These are phyloP conservation scores for Hypselothyrea guttata DNA, from an alignment of 2,888 invertebrate genomes.

Conservation along the genomic window DNA sequence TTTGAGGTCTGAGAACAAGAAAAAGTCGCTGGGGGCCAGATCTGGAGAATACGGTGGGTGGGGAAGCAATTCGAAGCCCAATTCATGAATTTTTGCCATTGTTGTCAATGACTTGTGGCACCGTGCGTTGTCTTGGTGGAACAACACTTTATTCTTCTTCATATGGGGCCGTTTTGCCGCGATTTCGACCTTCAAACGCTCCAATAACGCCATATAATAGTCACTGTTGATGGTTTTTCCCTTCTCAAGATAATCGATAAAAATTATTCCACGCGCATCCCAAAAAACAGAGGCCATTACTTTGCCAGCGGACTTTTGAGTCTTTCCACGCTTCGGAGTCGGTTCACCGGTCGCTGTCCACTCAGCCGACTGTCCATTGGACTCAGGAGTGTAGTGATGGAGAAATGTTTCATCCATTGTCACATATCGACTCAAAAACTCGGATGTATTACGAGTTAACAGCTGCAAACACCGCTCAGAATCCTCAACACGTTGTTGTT, in stretches of 20 bases:
- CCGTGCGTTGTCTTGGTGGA: constrained; percentile 2
- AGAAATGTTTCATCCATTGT: constrained; percentile 3
- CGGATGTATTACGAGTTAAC: no score
- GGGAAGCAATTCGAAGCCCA: constrained; percentile 15
- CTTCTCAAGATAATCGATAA: constrained; percentile 2
- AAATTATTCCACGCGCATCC: constrained; percentile 1
- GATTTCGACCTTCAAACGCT: background rate
- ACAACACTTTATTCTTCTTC: constrained; percentile 4
- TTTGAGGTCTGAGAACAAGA: background rate
- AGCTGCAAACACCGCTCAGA: constrained; percentile 1
- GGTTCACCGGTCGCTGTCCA: background rate
- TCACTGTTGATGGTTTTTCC: background rate
- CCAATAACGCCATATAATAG: background rate
- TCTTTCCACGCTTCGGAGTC: background rate
- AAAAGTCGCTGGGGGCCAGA: constrained; percentile 13
- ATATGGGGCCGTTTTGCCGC: constrained; percentile 1
- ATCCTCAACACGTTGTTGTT: constrained; percentile 8
- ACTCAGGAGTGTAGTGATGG: background rate
- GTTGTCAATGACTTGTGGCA: constrained; percentile 7
- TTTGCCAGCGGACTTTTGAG: background rate
- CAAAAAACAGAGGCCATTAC: background rate
- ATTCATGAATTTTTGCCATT: constrained; percentile 4
- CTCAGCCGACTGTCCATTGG: background rate
- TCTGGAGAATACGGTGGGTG: constrained; percentile 8
- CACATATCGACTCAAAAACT: constrained; percentile 1